phyloP scores from a whole-genome alignment of 2,888 invertebrate species.

The Pocota personata region DNA sequence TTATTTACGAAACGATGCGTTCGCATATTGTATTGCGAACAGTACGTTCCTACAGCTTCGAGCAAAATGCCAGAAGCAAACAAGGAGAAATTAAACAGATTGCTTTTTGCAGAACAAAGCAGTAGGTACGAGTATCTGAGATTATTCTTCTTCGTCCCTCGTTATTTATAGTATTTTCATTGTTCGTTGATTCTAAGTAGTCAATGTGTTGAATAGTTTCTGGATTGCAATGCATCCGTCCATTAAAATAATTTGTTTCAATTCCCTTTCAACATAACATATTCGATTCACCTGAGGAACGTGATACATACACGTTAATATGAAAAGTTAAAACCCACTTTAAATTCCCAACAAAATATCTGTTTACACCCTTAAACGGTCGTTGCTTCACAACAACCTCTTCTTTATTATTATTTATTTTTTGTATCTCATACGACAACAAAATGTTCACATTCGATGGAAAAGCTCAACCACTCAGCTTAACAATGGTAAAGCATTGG shows the following conservation, averaged over 20 bases:
- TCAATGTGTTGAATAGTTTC: slow-evolving; percentile 13
- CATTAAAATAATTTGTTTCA: slow-evolving; percentile 30
- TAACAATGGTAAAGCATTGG: slow-evolving; percentile 24
- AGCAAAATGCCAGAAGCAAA: slow-evolving; percentile 50
- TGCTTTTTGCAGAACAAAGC: slow-evolving; percentile 50
- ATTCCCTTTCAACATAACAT: neutral
- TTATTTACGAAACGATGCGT: slow-evolving; percentile 37
- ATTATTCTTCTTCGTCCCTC: slow-evolving; percentile 35
- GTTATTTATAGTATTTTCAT: slow-evolving; percentile 29
- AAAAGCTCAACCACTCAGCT: slow-evolving; percentile 26
- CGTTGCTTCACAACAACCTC: slow-evolving; percentile 17
- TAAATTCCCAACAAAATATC: neutral
- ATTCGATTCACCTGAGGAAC: neutral
- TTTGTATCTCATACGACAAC: neutral
- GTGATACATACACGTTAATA: neutral
- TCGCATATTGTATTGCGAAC: slow-evolving; percentile 44
- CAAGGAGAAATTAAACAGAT: slow-evolving; percentile 20
- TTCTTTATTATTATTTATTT: neutral
- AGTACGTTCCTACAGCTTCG: slow-evolving; percentile 32
- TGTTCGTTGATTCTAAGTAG: slow-evolving; percentile 36
- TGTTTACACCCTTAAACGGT: slow-evolving; percentile 26
- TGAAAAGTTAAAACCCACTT: neutral
- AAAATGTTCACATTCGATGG: slow-evolving; percentile 19
- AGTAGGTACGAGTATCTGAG: slow-evolving; percentile 42
- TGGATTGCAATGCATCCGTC: slow-evolving; percentile 3